Conservation (phyloP, 2,113 vertebrate species). For the Megaleporinus macrocephalus region DNA sequence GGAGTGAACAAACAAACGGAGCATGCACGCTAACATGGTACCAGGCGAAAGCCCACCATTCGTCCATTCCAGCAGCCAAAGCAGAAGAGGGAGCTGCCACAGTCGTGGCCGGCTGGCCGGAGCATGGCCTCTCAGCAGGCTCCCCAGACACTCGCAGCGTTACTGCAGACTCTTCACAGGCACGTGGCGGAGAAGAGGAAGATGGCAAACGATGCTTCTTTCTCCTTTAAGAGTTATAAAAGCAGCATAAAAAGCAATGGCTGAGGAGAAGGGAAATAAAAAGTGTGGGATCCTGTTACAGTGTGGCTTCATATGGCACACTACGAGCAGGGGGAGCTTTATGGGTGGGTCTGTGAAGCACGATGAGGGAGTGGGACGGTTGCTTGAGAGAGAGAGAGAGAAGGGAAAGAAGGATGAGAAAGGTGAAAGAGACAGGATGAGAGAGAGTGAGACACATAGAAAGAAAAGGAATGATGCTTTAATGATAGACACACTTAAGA, state of each 20-base stretch:
- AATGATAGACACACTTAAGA: too few relatives aligned
- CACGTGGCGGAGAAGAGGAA: conserved; percentile 37
- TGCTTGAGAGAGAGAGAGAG: conserved; percentile 12
- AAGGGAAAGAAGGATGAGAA: conserved; percentile 16
- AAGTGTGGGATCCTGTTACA: conserved; percentile 40
- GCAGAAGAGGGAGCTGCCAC: conserved; percentile 79
- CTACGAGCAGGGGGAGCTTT: conserved; percentile 5
- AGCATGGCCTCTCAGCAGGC: conserved; percentile 71
- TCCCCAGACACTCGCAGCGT: conserved; percentile 64
- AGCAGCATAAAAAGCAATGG: conserved; percentile 15
- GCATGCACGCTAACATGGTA: conserved; percentile 67
- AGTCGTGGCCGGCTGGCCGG: conserved; percentile 75
- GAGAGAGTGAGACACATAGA: neutral
- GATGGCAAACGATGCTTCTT: conserved; percentile 1
- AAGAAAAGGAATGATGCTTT: neutral
- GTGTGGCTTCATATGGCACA: conserved; percentile 17
- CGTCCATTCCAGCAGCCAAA: conserved; percentile 84
- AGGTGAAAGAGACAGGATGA: conserved; percentile 12
- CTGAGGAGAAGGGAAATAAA: conserved; percentile 41
- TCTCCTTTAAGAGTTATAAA: conserved; percentile 7
- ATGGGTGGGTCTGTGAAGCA: conserved; percentile 37
- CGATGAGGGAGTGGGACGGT: conserved; percentile 49
- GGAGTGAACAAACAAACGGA: conserved; percentile 24
- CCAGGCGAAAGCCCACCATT: conserved; percentile 81
- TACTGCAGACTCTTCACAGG: conserved; percentile 62